Percentiles rank a stretch among this genome's conserved stretches.
These are phyloP conservation scores for Dipus sagitta DNA, from an alignment of 2,797 vertebrate species.

Conservation along the genomic window DNA sequence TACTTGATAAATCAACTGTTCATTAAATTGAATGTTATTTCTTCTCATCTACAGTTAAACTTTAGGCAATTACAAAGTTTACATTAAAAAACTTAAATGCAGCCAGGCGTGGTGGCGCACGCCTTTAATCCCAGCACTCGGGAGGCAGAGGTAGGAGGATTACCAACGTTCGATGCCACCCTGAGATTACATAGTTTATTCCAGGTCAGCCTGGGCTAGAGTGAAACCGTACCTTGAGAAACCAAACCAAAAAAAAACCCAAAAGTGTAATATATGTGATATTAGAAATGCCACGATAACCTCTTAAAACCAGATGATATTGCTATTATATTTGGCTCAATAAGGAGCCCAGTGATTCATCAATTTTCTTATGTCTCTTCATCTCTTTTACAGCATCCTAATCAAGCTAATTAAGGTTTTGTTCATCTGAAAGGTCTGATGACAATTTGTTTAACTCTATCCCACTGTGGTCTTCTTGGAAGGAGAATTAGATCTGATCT, in stretches of 20 bases:
- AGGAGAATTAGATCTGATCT: slow-evolving; percentile 99
- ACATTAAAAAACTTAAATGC: background rate
- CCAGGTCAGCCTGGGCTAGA: too few relatives aligned
- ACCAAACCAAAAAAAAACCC: too few relatives aligned
- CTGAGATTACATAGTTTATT: too few relatives aligned
- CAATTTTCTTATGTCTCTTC: slow-evolving; percentile 92
- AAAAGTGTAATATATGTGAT: slow-evolving; percentile 16
- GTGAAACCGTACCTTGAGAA: too few relatives aligned
- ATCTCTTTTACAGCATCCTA: slow-evolving; percentile 93
- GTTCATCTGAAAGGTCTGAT: slow-evolving; percentile 98
- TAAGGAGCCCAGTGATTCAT: slow-evolving; percentile 89
- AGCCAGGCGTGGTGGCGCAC: too few relatives aligned
- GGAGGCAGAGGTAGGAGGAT: too few relatives aligned
- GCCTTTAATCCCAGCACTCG: too few relatives aligned
- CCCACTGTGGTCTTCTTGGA: slow-evolving; percentile 97
- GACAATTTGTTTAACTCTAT: slow-evolving; percentile 99
- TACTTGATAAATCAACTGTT: slow-evolving; percentile 40
- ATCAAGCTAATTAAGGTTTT: slow-evolving; percentile 99
- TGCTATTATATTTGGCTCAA: slow-evolving; percentile 82
- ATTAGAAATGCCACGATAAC: slow-evolving; percentile 43
- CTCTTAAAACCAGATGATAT: slow-evolving; percentile 83
- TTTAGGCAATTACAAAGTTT: slow-evolving; percentile 66
- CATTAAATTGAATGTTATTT: slow-evolving; percentile 32
- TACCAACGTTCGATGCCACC: too few relatives aligned
- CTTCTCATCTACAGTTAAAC: slow-evolving; percentile 66